Evolutionary conservation across 2,113 vertebrate genomes (phyloP).

Genomic region (Rhineura floridana): DNA sequence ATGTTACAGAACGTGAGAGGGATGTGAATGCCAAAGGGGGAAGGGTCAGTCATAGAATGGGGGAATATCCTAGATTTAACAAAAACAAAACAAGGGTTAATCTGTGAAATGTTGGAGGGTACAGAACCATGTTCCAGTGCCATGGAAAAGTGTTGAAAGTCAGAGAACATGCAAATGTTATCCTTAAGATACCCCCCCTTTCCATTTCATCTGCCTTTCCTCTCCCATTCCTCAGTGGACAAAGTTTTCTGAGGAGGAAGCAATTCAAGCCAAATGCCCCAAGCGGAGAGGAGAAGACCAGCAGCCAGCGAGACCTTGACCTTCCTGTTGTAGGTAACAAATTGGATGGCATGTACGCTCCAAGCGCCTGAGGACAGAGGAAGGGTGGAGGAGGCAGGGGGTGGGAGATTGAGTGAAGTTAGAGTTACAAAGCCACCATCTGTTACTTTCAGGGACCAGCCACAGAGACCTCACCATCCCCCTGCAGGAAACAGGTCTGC

Average conservation of each 20-base stretch:
- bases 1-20: too few relatives aligned
- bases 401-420: constrained; percentile 57
- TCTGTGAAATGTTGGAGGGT: not conserved
- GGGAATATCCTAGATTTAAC: not conserved
- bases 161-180: not conserved
- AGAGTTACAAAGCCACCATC: constrained; percentile 88
- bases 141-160: not conserved
- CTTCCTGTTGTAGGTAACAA: constrained; percentile 77
- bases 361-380: constrained; percentile 17
- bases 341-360: constrained; percentile 73
- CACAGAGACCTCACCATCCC: constrained; percentile 75
- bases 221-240: constrained; percentile 23
- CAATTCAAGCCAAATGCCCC: constrained; percentile 57
- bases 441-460: constrained; percentile 80
- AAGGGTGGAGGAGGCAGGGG: constrained; percentile 36
- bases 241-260: constrained; percentile 36
- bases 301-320: constrained; percentile 73
- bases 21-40: too few relatives aligned
- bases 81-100: not conserved
- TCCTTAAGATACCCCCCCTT: not conserved
- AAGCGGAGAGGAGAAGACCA: constrained; percentile 55
- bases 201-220: not conserved
- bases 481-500: constrained; percentile 47
- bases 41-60: too few relatives aligned
- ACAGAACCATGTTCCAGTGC: not conserved